These are phyloP conservation scores for Ellobius talpinus DNA, from an alignment of 2,113 vertebrate genomes.

Conservation along the genomic window DNA sequence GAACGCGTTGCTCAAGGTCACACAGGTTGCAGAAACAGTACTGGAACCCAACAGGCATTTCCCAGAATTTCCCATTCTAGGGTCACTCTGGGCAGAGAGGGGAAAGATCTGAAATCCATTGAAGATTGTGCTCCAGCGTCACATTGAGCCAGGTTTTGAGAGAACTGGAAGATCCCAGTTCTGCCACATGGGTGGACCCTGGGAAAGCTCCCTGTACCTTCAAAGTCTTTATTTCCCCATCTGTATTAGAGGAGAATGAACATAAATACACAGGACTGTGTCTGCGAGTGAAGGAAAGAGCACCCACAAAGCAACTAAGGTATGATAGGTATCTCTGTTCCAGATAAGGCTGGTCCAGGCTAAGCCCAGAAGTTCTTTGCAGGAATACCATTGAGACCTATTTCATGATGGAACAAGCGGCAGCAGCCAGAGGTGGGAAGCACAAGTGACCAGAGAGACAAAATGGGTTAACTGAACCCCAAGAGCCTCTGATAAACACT, in stretches of 20 bases:
- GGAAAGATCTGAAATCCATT: not conserved
- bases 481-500: not conserved
- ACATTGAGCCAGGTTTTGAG: not conserved
- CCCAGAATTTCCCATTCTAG: not conserved
- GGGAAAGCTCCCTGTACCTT: not conserved
- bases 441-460: not conserved
- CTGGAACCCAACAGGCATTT: not conserved
- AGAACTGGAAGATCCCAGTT: not conserved
- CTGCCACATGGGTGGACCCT: not conserved
- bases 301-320: not conserved
- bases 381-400: not conserved
- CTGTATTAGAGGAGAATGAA: not conserved
- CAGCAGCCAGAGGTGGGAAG: not conserved
- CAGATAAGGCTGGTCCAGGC: not conserved
- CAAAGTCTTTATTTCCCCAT: not conserved
- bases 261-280: not conserved
- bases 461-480: not conserved
- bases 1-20: not conserved
- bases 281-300: not conserved
- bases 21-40: not conserved
- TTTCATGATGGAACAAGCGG: not conserved
- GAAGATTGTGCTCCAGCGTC: not conserved
- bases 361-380: not conserved
- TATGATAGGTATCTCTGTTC: not conserved
- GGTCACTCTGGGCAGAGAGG: not conserved